phyloP scores from a whole-genome alignment of 2,888 invertebrate species.

The Sturmia bella region DNA sequence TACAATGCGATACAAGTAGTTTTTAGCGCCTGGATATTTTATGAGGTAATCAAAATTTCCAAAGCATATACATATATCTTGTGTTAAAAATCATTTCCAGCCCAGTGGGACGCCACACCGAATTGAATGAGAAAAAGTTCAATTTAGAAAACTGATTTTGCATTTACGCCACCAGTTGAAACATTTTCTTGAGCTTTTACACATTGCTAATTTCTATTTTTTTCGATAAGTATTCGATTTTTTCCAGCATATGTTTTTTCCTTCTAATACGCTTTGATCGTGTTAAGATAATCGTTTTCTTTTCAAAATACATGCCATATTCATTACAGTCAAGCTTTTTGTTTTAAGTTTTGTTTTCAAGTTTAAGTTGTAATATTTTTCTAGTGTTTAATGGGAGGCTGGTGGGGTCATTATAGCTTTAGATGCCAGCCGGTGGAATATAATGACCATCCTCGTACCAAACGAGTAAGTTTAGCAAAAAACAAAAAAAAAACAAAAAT shows the following conservation, averaged over 20 bases:
- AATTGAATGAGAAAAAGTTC: neutral
- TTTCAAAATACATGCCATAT: neutral
- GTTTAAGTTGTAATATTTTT: slow-evolving; percentile 75
- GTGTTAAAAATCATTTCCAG: slow-evolving; percentile 26
- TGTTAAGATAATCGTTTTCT: too few species aligned
- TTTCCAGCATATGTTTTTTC: slow-evolving; percentile 29
- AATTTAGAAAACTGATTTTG: neutral
- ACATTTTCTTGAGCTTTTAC: slow-evolving; percentile 55
- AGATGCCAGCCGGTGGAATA: slow-evolving; percentile 96
- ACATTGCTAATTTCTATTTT: slow-evolving; percentile 2
- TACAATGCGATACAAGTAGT: slow-evolving; percentile 95
- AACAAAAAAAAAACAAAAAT: too few species aligned
- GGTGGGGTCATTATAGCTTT: slow-evolving; percentile 94
- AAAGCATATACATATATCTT: slow-evolving; percentile 5
- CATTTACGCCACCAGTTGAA: neutral
- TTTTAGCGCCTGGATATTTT: slow-evolving; percentile 94
- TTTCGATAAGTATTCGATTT: neutral
- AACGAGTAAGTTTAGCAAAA: slow-evolving; percentile 87
- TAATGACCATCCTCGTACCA: slow-evolving; percentile 89
- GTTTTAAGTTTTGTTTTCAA: slow-evolving; percentile 69
- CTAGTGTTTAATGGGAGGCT: slow-evolving; percentile 94
- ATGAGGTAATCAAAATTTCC: slow-evolving; percentile 86
- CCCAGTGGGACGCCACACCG: slow-evolving; percentile 14
- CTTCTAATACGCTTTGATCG: neutral
- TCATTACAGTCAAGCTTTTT: slow-evolving; percentile 3